Percentiles rank a stretch among this genome's conserved stretches.
Evolutionary conservation across 2,797 vertebrate species (phyloP).

Genomic region (Synaphobranchus kaupii): DNA sequence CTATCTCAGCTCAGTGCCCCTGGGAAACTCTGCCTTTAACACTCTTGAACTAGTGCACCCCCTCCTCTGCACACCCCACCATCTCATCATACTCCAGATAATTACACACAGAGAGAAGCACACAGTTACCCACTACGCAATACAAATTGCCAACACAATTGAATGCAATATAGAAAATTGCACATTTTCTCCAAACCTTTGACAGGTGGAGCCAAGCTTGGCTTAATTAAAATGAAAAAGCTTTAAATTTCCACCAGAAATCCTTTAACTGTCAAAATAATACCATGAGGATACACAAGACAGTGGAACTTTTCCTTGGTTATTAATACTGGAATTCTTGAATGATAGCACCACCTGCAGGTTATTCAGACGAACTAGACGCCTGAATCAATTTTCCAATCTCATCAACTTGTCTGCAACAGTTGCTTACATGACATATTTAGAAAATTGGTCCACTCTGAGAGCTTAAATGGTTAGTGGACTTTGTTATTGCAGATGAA

Average conservation of each 20-base stretch:
- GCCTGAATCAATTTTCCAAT: not conserved
- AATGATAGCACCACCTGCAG: conserved; percentile 28
- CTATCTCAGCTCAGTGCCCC: not conserved
- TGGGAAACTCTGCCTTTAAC: not conserved
- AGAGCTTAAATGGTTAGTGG: not conserved
- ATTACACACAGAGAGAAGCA: not conserved
- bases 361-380: not conserved
- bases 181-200: conserved; percentile 53
- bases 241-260: not conserved
- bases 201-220: conserved; percentile 79
- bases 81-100: not conserved
- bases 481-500: not conserved
- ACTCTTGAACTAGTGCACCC: not conserved
- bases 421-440: not conserved
- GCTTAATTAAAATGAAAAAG: conserved; percentile 71
- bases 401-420: not conserved
- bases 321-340: conserved; percentile 5
- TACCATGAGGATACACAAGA: not conserved
- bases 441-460: not conserved
- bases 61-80: not conserved
- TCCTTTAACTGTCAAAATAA: not conserved
- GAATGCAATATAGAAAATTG: no score
- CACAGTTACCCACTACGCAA: not conserved
- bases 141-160: not conserved
- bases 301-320: not conserved